phyloP scores from a whole-genome alignment of 2,797 vertebrate genomes.

The Acomys russatus region DNA sequence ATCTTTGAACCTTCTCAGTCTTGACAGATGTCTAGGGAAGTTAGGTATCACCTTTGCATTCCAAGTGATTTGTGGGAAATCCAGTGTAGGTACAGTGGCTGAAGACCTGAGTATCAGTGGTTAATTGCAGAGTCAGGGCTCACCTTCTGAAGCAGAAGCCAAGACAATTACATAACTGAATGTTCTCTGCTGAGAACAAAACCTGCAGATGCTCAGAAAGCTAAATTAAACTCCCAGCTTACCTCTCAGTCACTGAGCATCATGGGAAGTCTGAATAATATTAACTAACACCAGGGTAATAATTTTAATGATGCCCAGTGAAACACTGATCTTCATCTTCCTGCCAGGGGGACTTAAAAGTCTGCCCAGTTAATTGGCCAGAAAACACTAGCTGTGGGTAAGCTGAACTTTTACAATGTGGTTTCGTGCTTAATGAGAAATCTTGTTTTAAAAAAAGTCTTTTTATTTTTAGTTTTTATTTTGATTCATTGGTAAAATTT shows the following conservation, averaged over 20 bases:
- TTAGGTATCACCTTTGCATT: conserved; percentile 31
- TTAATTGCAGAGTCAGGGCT: conserved; percentile 65
- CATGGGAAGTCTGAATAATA: conserved; percentile 48
- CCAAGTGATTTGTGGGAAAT: conserved; percentile 39
- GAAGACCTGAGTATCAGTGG: not conserved
- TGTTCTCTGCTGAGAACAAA: conserved; percentile 68
- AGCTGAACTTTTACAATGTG: conserved; percentile 54
- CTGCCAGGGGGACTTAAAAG: conserved; percentile 67
- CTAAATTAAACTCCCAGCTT: conserved; percentile 77
- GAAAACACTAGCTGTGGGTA: conserved; percentile 34
- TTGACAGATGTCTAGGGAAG: conserved; percentile 27
- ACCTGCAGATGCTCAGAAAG: conserved; percentile 66
- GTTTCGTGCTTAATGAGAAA: conserved; percentile 59
- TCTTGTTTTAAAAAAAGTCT: not conserved
- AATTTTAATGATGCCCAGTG: conserved; percentile 43
- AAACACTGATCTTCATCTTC: conserved; percentile 67
- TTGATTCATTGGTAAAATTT: conserved; percentile 1
- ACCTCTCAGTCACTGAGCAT: conserved; percentile 39
- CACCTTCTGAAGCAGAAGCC: conserved; percentile 63
- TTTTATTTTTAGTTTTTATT: too few relatives aligned
- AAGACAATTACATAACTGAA: conserved; percentile 73
- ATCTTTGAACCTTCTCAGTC: conserved; percentile 21
- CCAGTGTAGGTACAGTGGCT: conserved; percentile 3
- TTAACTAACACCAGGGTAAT: conserved; percentile 46
- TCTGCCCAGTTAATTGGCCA: conserved; percentile 37